phyloP scores from a whole-genome alignment of 1,140 invertebrate genomes.

The Conopomorpha cramerella region DNA sequence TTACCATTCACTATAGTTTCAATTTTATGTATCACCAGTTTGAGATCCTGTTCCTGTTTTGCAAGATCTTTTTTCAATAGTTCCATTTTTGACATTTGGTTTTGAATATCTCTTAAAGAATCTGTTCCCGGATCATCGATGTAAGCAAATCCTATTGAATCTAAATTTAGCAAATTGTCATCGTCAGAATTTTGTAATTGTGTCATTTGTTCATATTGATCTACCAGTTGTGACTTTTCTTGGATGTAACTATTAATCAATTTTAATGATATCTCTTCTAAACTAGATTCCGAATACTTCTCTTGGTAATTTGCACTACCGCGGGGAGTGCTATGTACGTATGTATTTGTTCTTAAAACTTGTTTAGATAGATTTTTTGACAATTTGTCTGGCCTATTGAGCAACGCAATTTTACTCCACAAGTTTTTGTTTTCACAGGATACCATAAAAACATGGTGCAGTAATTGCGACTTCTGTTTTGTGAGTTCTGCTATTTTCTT shows the following conservation, averaged over 20 bases:
- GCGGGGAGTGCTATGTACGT: conserved; percentile 65
- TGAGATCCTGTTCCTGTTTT: conserved; percentile 68
- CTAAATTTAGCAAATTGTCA: conserved; percentile 53
- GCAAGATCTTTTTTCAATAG: conserved; percentile 66
- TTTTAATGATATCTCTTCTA: conserved; percentile 78
- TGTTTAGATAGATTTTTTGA: conserved; percentile 44
- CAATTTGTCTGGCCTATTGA: conserved; percentile 54
- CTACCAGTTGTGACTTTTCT: conserved; percentile 69
- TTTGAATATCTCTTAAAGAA: conserved; percentile 67
- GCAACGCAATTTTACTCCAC: conserved; percentile 71
- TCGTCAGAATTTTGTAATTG: conserved; percentile 62
- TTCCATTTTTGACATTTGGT: conserved; percentile 67
- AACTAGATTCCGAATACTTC: conserved; percentile 65
- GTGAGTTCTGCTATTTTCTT: conserved; percentile 68
- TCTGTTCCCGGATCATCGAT: conserved; percentile 65
- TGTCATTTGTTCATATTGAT: conserved; percentile 68
- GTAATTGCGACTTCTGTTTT: conserved; percentile 74
- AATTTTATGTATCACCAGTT: conserved; percentile 36
- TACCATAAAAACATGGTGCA: conserved; percentile 77
- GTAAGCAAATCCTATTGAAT: conserved; percentile 70
- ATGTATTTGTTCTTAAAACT: conserved; percentile 65
- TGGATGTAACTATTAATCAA: conserved; percentile 69
- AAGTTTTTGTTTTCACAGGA: conserved; percentile 77
- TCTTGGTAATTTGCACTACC: conserved; percentile 51
- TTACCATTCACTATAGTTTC: conserved; percentile 33